phyloP scores from a whole-genome alignment of 2,113 vertebrate species.

The Trichechus manatus region DNA sequence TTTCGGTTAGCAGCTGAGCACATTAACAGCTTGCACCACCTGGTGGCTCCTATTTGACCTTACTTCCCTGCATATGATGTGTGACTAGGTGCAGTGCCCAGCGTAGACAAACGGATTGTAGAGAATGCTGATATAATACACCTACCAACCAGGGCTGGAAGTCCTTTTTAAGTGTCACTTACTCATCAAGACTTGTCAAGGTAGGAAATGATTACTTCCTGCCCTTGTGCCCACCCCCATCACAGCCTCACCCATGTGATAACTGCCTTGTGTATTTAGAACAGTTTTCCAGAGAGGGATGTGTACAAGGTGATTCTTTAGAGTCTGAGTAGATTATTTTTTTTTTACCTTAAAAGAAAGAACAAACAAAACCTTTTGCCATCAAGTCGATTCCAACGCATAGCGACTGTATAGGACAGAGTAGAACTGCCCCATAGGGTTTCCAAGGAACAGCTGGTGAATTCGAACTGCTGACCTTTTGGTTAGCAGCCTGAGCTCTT shows the following conservation, averaged over 20 bases:
- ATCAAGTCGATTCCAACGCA: too few relatives aligned
- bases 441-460: too few relatives aligned
- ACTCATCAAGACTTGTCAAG: not conserved
- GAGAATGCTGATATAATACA: not conserved
- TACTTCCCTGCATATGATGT: not conserved
- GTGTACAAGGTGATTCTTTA: not conserved
- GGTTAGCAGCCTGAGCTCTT: too few relatives aligned
- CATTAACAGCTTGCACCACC: not conserved
- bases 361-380: too few relatives aligned
- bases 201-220: not conserved
- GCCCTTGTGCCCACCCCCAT: rapidly evolving
- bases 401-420: too few relatives aligned
- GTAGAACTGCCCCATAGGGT: too few relatives aligned
- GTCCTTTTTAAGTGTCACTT: not conserved
- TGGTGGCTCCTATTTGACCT: not conserved
- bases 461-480: too few relatives aligned
- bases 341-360: not conserved
- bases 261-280: not conserved
- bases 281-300: not conserved
- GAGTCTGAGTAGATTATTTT: not conserved
- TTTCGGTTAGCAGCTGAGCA: not conserved
- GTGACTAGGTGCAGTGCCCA: not conserved
- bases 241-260: not conserved
- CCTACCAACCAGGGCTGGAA: not conserved
- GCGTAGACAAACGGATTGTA: not conserved